Percentiles rank a stretch among this genome's conserved stretches.
Conservation (phyloP, 2,888 invertebrate genomes). For the Drosophila nr. perissopoda region DNA sequence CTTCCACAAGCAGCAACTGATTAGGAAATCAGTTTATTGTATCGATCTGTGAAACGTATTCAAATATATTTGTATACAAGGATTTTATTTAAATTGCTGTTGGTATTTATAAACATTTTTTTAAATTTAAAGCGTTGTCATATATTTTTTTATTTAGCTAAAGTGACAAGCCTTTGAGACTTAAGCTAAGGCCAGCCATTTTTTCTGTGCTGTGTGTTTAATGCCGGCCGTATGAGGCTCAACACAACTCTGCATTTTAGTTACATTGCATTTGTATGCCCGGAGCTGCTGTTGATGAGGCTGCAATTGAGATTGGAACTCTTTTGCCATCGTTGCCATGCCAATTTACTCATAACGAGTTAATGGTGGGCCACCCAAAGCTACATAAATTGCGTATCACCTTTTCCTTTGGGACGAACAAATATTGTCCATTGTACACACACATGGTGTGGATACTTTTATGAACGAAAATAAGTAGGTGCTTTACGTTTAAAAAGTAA, state of each 20-base stretch:
- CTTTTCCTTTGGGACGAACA: not conserved
- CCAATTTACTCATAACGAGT: conserved; percentile 17
- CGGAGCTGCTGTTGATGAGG: not conserved
- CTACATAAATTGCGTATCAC: not conserved
- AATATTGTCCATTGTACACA: not conserved
- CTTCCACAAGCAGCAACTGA: not conserved
- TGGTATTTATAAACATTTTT: not conserved
- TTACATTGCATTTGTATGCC: not conserved
- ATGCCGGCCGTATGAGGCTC: not conserved
- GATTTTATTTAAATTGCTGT: not conserved
- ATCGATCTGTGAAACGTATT: not conserved
- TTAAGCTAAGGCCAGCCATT: not conserved
- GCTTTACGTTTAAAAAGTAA: not conserved
- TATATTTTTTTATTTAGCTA: no score
- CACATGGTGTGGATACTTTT: not conserved
- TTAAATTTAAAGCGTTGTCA: not conserved
- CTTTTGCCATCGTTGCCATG: conserved; percentile 26
- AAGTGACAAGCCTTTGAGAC: not conserved
- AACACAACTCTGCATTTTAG: not conserved
- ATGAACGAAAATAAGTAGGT: not conserved
- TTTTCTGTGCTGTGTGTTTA: not conserved
- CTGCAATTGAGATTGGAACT: not conserved
- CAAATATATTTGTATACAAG: not conserved
- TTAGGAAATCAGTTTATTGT: not conserved
- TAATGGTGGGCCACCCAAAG: conserved; percentile 3